These are phyloP conservation scores for Plectrocnemia conspersa DNA, from an alignment of 1,140 invertebrate genomes.

Conservation along the genomic window DNA sequence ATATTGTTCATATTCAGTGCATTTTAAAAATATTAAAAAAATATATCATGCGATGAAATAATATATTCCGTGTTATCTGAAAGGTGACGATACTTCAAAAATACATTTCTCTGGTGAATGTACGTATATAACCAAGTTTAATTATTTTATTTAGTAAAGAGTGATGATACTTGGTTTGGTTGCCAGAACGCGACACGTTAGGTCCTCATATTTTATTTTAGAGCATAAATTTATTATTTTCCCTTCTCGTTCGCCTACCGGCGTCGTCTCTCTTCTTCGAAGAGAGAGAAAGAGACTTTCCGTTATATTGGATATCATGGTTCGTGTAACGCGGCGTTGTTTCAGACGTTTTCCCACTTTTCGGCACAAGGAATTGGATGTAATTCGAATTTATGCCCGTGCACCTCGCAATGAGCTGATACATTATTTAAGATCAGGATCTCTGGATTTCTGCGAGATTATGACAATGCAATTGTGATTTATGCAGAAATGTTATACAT, in stretches of 20 bases:
- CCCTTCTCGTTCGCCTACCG: conserved; percentile 15
- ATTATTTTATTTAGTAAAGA: no score
- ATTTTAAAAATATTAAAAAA: no score
- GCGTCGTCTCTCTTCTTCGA: conserved; percentile 5
- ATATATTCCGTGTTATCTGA: no score
- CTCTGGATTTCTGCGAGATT: background rate
- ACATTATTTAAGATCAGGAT: background rate
- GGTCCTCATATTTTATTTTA: conserved; percentile 35
- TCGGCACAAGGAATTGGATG: conserved; percentile 33
- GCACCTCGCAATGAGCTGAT: conserved; percentile 8
- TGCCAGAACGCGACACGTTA: conserved; percentile 32
- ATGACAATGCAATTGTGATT: no score
- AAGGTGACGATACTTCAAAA: no score
- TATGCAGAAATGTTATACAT: no score
- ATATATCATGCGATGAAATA: no score
- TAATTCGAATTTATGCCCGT: conserved; percentile 35
- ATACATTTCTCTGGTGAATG: no score
- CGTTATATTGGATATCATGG: conserved; percentile 32
- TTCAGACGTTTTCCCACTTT: conserved; percentile 14
- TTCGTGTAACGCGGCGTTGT: conserved; percentile 29
- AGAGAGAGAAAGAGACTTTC: conserved; percentile 13
- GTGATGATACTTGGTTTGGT: no score
- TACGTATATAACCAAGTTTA: no score
- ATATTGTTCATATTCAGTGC: no score
- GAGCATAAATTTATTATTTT: conserved; percentile 35